Evolutionary conservation across 1,140 invertebrate genomes (phyloP).

Genomic region (Apolygus lucorum): DNA sequence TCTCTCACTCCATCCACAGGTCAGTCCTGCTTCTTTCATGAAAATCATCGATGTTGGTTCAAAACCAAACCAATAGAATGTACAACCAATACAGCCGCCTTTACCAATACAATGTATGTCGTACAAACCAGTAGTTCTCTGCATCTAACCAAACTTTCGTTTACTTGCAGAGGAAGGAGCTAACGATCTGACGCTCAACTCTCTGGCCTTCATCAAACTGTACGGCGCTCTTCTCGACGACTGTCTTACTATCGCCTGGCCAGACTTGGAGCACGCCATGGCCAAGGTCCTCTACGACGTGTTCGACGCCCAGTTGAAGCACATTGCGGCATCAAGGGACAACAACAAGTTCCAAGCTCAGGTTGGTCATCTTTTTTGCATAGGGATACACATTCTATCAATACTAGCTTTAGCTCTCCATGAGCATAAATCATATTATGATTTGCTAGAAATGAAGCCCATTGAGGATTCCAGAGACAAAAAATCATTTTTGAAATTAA

Average conservation of each 20-base stretch:
- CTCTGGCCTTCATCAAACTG: conserved; percentile 57
- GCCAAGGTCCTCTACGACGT: conserved; percentile 54
- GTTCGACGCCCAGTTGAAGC: conserved; percentile 54
- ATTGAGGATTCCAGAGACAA: too few relatives aligned
- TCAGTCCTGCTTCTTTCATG: neutral
- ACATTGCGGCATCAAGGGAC: conserved; percentile 50
- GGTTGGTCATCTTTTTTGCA: conserved; percentile 40
- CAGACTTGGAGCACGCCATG: conserved; percentile 53
- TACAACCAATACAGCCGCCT: too few relatives aligned
- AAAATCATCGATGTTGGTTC: too few relatives aligned
- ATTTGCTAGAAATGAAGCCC: neutral
- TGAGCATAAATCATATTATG: too few relatives aligned
- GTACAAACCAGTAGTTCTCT: too few relatives aligned
- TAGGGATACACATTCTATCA: neutral
- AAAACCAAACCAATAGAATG: neutral
- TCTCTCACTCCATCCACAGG: neutral
- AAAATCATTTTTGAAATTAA: too few relatives aligned
- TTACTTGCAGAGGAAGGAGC: conserved; percentile 46
- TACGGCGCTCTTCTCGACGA: conserved; percentile 58
- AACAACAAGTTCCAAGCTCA: conserved; percentile 49
- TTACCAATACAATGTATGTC: too few relatives aligned
- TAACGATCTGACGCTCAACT: conserved; percentile 61
- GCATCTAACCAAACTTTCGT: too few relatives aligned
- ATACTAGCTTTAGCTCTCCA: neutral
- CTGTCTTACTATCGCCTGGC: conserved; percentile 54